phyloP scores from a whole-genome alignment of 2,888 invertebrate genomes.

The Psylliodes chrysocephalus region DNA sequence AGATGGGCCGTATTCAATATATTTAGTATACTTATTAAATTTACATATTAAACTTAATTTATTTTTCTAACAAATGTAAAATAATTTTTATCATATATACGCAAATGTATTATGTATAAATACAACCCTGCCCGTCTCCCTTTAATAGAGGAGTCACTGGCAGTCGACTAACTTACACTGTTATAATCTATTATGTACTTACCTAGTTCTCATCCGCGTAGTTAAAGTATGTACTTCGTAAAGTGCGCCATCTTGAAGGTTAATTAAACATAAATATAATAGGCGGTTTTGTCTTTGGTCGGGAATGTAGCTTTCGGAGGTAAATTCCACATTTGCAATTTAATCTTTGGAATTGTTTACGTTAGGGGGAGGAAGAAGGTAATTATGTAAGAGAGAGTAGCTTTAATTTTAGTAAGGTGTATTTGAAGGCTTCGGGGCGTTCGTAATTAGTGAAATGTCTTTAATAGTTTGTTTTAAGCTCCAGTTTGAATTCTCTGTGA shows the following conservation, averaged over 20 bases:
- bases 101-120: too few species aligned
- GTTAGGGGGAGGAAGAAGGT: slow-evolving; percentile 6
- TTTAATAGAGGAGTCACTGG: slow-evolving; percentile 52
- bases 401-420: background rate
- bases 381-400: background rate
- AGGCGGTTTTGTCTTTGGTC: slow-evolving; percentile 39
- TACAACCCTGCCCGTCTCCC: slow-evolving; percentile 9
- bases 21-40: too few species aligned
- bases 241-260: slow-evolving; percentile 45
- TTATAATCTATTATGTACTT: slow-evolving; percentile 56
- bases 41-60: too few species aligned
- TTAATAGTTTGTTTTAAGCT: too few species aligned
- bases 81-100: too few species aligned
- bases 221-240: slow-evolving; percentile 48
- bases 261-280: slow-evolving; percentile 47
- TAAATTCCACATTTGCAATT: slow-evolving; percentile 31
- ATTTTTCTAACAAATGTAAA: too few species aligned
- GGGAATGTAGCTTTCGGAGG: slow-evolving; percentile 38
- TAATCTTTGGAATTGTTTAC: slow-evolving; percentile 28
- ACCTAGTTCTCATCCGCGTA: slow-evolving; percentile 51
- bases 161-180: slow-evolving; percentile 57
- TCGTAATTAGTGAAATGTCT: too few species aligned
- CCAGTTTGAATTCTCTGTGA: too few species aligned
- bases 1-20: too few species aligned
- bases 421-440: too few species aligned